Conservation (phyloP, 2,888 invertebrate genomes). For the Eupithecia subumbrata region DNA sequence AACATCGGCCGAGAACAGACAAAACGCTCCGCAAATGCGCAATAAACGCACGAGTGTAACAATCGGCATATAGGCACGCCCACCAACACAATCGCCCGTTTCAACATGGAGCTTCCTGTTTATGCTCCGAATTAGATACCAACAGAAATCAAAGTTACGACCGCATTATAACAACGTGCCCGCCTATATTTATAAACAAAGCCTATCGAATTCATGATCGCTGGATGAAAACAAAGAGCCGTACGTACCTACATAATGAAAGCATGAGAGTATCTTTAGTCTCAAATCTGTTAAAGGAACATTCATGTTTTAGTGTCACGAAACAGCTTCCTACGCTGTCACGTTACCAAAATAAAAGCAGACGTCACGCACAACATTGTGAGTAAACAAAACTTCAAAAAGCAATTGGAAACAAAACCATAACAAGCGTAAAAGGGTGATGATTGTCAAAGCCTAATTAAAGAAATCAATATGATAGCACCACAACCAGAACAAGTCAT, state of each 20-base stretch:
- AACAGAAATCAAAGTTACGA: constrained; percentile 45
- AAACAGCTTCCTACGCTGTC: constrained; percentile 48
- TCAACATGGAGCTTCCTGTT: constrained; percentile 74
- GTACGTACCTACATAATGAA: not conserved
- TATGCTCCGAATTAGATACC: constrained; percentile 54
- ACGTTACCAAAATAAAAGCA: constrained; percentile 43
- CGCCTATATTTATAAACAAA: constrained; percentile 36
- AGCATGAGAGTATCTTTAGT: not conserved
- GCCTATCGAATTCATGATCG: constrained; percentile 23
- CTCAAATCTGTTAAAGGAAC: not conserved
- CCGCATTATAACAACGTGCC: constrained; percentile 18
- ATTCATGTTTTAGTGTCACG: constrained; percentile 33
- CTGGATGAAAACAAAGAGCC: constrained; percentile 28
- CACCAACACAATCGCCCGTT: constrained; percentile 70
- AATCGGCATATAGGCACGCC: constrained; percentile 68
- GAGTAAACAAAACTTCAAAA: constrained; percentile 22
- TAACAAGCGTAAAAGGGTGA: constrained; percentile 16
- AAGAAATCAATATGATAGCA: not conserved
- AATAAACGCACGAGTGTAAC: constrained; percentile 65
- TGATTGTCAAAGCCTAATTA: not conserved
- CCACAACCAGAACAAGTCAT: constrained; percentile 45
- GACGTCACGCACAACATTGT: constrained; percentile 9
- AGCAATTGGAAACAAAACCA: not conserved
- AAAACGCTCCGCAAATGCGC: constrained; percentile 60
- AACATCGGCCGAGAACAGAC: constrained; percentile 53